Evolutionary conservation across 2,888 invertebrate genomes (phyloP).

Genomic region (Calameuta idolon): DNA sequence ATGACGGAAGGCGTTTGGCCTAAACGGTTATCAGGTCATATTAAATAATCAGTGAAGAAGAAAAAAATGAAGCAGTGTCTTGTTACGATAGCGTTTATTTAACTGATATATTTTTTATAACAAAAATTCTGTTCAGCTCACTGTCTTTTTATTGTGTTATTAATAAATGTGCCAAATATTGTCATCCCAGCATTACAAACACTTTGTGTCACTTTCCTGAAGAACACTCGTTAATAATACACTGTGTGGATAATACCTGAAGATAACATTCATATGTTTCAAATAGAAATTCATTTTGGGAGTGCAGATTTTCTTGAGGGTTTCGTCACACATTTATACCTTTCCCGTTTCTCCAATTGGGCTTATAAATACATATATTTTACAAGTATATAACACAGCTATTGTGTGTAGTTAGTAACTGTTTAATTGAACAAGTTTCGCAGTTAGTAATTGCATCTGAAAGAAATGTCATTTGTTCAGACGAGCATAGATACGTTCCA

Average conservation of each 20-base stretch:
- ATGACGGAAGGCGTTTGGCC: slow-evolving; percentile 7
- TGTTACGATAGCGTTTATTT: not conserved
- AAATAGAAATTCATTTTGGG: too few species aligned
- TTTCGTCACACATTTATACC: not conserved
- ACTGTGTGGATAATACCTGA: not conserved
- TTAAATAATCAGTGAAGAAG: not conserved
- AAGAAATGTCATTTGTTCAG: not conserved
- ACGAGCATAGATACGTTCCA: not conserved
- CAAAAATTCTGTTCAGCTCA: not conserved
- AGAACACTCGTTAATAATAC: not conserved
- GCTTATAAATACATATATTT: not conserved
- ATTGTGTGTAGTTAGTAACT: not conserved
- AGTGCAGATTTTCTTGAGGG: too few species aligned
- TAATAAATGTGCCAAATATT: slow-evolving; percentile 48
- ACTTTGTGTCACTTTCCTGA: not conserved
- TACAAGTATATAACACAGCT: not conserved
- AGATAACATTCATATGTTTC: too few species aligned
- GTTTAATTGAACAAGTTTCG: not conserved
- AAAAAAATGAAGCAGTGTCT: not conserved
- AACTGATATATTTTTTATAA: not conserved
- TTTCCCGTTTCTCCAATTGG: not conserved
- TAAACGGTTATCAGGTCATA: not conserved
- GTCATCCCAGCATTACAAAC: slow-evolving; percentile 26
- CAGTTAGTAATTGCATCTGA: not conserved
- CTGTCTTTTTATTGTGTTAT: not conserved